Base-by-base conservation (phyloP, 2,113 vertebrate species). In the Agelaius phoeniceus region DNA sequence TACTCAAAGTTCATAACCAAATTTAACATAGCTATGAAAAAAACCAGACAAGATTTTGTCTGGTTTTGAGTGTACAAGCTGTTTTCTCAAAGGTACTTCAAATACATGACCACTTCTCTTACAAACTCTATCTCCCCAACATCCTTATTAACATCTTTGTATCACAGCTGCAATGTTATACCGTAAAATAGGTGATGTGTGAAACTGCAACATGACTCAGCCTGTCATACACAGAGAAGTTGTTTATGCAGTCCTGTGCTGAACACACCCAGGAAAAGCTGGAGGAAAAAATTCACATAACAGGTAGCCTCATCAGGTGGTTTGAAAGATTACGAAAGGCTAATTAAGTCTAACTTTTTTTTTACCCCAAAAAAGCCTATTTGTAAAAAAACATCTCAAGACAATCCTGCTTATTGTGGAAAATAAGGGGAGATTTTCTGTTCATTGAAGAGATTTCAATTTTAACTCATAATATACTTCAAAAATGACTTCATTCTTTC, bases 201-300 rank as follows among this genome's bases (percentile, higher is more conserved):
- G 77, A 93, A 93, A 89, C 46, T 72, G 35, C 91, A 96, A 84
- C 72, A 75, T 23, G 31, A 92, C 72, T 90, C 51, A 90, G 67
- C 30, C 26, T 68, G 62, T 78, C 72, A 90, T 57, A 65, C 49
- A 39, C 17, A 89, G 30, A 87, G 30, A 87, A 69, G 37, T 20
- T 93, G 59, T 49, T 95, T 46, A 63, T 35, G 10, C 20, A 69
- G 10, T 39, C 24, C 48, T 44, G 11, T 5, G 33, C 21, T 61
- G 14, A 79, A 63, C 8, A 35, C 3, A 55, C 12, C 8, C 61
- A 55, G 33, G 35, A 85, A 55, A 88, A 93, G 12, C 6, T 19
- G 26, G 19, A 67, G 4, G 14, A n/a, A 71, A 80, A 89, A 57
- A 73, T 10, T 43, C 7, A 10, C 1, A 0, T 19, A 59, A 59